These are phyloP conservation scores for Pristionchus maxplancki DNA, from an alignment of 2,888 invertebrate genomes.

Conservation along the genomic window DNA sequence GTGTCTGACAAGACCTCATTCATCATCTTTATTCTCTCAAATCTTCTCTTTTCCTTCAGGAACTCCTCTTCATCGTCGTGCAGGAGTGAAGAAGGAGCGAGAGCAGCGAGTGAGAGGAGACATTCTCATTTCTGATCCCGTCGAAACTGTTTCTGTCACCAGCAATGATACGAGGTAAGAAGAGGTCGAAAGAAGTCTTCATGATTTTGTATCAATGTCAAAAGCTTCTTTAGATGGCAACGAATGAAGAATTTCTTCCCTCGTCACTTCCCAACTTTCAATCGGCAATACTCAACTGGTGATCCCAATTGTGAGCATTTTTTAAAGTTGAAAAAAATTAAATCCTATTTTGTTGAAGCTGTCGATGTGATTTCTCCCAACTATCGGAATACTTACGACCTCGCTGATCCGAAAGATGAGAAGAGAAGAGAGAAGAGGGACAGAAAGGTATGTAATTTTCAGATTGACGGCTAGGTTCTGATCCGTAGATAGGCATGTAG, in stretches of 20 bases:
- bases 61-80: constrained; percentile 12
- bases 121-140: constrained; percentile 44
- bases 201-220: neutral
- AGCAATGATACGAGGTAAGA: neutral
- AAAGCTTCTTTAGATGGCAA: constrained; percentile 15
- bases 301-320: constrained; percentile 45
- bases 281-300: constrained; percentile 26
- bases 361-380: constrained; percentile 63
- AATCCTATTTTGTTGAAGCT: constrained; percentile 54
- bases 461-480: neutral
- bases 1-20: too few species aligned
- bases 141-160: constrained; percentile 35
- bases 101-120: neutral
- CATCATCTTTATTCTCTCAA: neutral
- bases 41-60: neutral
- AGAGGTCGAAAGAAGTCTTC: neutral
- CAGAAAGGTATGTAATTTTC: constrained; percentile 51
- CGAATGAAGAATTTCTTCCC: constrained; percentile 48
- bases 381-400: constrained; percentile 65
- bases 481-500: neutral
- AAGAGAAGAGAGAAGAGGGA: constrained; percentile 64
- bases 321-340: neutral
- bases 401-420: constrained; percentile 58
- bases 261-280: constrained; percentile 41
- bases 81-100: constrained; percentile 11